Percentiles rank a stretch among this genome's conserved stretches.
Evolutionary conservation across 2,797 vertebrate species (phyloP).

Genomic region (Trematomus bernacchii): DNA sequence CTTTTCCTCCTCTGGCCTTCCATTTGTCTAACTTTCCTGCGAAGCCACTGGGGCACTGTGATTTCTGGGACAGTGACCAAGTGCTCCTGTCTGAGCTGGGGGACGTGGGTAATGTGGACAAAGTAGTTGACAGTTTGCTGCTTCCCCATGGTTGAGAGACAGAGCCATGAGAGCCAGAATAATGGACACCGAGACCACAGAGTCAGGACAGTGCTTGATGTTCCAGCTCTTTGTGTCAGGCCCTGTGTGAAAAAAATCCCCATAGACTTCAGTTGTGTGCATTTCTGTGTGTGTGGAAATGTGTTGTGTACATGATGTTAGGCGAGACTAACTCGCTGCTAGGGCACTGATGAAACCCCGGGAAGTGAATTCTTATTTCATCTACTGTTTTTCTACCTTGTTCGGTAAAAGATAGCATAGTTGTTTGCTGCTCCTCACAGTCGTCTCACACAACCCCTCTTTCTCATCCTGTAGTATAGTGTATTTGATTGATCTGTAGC

Average conservation of each 20-base stretch:
- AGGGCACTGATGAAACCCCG: conserved; percentile 59
- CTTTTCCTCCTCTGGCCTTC: conserved; percentile 82
- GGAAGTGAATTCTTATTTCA: conserved; percentile 73
- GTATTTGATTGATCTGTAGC: conserved; percentile 83
- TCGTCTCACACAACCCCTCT: conserved; percentile 58
- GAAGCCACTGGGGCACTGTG: conserved; percentile 82
- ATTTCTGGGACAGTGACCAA: conserved; percentile 88
- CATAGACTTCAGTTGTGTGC: conserved; percentile 50
- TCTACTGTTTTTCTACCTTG: conserved; percentile 50
- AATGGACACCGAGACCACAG: conserved; percentile 78
- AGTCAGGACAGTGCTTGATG: conserved; percentile 78
- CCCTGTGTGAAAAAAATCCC: conserved; percentile 68
- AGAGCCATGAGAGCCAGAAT: conserved; percentile 73
- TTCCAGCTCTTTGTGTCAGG: conserved; percentile 76
- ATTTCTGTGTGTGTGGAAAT: conserved; percentile 30
- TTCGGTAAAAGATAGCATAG: conserved; percentile 62
- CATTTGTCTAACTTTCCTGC: conserved; percentile 87
- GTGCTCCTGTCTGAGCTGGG: conserved; percentile 86
- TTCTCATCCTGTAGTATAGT: conserved; percentile 68
- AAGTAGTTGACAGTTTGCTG: conserved; percentile 84
- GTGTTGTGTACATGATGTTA: conserved; percentile 56
- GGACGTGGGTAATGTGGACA: conserved; percentile 88
- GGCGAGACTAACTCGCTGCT: conserved; percentile 49
- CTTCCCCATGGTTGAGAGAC: conserved; percentile 81
- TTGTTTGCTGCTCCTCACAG: conserved; percentile 48